Percentiles rank a stretch among this genome's conserved stretches.
phyloP scores from a whole-genome alignment of 2,113 vertebrate species.

The Muntiacus reevesi region DNA sequence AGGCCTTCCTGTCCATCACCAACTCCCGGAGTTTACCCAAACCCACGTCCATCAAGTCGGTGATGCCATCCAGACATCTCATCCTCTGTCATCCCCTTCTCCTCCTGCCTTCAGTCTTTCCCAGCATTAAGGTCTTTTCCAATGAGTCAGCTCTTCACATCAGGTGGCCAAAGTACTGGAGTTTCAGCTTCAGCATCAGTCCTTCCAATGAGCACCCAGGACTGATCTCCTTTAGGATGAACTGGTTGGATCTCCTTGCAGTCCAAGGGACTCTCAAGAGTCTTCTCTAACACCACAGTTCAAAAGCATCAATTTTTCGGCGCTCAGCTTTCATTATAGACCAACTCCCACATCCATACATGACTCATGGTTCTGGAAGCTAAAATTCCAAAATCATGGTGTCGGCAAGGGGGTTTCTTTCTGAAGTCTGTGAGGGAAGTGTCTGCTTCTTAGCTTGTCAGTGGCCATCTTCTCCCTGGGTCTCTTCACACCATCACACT shows the following conservation, averaged over 20 bases:
- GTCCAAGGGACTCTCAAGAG: background rate
- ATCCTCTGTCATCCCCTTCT: background rate
- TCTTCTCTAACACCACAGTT: background rate
- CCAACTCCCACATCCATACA: background rate
- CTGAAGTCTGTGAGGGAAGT: background rate
- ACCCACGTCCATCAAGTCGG: background rate
- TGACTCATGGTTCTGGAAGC: background rate
- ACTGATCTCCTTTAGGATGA: background rate
- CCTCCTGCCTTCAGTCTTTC: background rate
- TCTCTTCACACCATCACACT: background rate
- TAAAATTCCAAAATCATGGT: background rate
- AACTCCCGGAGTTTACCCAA: background rate
- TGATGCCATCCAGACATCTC: background rate
- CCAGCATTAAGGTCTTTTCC: background rate
- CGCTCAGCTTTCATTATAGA: background rate
- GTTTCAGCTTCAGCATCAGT: background rate
- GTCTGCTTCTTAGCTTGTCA: background rate
- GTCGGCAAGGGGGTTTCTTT: background rate
- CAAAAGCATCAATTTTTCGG: background rate
- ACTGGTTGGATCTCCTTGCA: background rate
- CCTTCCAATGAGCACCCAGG: background rate
- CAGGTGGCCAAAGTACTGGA: background rate
- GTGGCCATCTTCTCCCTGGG: background rate
- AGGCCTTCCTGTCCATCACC: background rate
- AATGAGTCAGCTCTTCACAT: background rate